Conservation (phyloP, 2,888 invertebrate species). For the Eustalomyia histrio region DNA sequence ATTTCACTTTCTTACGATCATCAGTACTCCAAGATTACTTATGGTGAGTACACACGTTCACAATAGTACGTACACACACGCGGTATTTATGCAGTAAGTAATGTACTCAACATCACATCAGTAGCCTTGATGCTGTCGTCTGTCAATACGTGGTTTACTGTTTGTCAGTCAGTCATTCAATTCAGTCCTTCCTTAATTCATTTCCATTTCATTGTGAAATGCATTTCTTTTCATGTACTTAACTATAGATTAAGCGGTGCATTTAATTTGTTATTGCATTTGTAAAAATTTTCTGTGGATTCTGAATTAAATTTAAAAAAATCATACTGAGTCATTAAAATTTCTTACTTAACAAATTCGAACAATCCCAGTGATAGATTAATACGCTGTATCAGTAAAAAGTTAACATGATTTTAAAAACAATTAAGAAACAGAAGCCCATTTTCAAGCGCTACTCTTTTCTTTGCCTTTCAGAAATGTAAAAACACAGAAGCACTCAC, state of each 20-base stretch:
- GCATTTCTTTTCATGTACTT: constrained; percentile 32
- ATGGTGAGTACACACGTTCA: constrained; percentile 54
- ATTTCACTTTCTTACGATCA: constrained; percentile 61
- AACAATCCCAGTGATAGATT: too few species aligned
- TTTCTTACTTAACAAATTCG: too few species aligned
- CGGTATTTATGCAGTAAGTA: neutral
- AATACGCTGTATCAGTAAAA: too few species aligned
- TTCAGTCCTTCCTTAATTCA: constrained; percentile 46
- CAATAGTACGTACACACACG: neutral
- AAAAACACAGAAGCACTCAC: too few species aligned
- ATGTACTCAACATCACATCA: constrained; percentile 4
- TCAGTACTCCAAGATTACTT: constrained; percentile 35
- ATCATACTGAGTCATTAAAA: too few species aligned
- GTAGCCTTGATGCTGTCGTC: constrained; percentile 54
- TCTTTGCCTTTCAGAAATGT: too few species aligned
- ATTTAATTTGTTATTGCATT: neutral
- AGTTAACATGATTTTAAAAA: too few species aligned
- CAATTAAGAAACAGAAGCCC: too few species aligned
- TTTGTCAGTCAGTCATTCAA: constrained; percentile 39
- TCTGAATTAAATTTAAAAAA: too few species aligned
- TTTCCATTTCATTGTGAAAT: constrained; percentile 47
- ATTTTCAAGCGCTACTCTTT: too few species aligned
- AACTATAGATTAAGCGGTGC: neutral
- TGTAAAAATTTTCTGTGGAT: too few species aligned
- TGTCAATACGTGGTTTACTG: constrained; percentile 41